phyloP scores from a whole-genome alignment of 2,888 invertebrate genomes.

The Netelia fuscicornis region DNA sequence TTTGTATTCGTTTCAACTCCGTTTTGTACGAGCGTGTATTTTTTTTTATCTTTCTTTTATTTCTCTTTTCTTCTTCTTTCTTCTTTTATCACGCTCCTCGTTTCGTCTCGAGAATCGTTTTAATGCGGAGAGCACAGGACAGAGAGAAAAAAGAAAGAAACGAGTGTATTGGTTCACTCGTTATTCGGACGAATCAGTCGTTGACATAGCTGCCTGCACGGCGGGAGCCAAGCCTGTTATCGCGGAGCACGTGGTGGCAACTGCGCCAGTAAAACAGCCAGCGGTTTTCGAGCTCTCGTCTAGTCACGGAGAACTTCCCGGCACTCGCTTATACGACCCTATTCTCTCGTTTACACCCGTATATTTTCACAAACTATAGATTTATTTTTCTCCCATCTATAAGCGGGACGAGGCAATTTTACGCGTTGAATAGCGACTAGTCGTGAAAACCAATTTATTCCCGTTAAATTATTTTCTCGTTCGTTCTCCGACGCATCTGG shows the following conservation, averaged over 20 bases:
- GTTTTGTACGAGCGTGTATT: neutral
- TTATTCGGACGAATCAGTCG: conserved; percentile 51
- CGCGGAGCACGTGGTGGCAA: conserved; percentile 55
- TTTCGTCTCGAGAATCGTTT: neutral
- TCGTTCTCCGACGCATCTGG: too few relatives aligned
- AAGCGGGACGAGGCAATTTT: too few relatives aligned
- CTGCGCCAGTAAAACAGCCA: conserved; percentile 39
- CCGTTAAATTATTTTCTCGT: too few relatives aligned
- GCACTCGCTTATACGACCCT: neutral
- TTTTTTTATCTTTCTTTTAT: neutral
- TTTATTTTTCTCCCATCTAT: too few relatives aligned
- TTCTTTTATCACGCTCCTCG: neutral
- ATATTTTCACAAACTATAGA: too few relatives aligned
- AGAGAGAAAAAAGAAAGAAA: neutral
- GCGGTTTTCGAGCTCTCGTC: neutral
- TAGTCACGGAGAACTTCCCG: neutral
- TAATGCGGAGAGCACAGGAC: neutral
- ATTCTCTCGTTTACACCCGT: neutral
- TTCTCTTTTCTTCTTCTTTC: neutral
- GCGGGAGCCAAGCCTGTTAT: conserved; percentile 43
- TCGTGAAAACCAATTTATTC: too few relatives aligned
- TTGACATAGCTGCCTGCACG: conserved; percentile 56
- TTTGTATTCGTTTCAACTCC: neutral
- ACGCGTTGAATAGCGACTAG: too few relatives aligned
- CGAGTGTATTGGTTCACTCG: conserved; percentile 19